Conservation (phyloP, 2,113 vertebrate species). For the Phalacrocorax carbo region DNA sequence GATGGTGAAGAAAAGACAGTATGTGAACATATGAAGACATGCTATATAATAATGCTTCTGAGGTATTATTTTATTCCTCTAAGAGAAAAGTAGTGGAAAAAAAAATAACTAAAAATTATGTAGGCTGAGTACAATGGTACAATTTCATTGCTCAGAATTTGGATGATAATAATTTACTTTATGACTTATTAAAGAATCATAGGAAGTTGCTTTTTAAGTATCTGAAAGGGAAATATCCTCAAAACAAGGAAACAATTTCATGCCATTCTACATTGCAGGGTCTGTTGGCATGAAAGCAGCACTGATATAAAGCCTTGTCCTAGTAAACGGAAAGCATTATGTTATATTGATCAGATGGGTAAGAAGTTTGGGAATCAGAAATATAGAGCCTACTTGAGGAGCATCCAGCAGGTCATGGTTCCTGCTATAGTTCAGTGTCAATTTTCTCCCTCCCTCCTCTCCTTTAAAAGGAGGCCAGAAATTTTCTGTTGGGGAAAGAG, state of each 20-base stretch:
- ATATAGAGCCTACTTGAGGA: neutral
- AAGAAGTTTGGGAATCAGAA: neutral
- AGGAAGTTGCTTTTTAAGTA: neutral
- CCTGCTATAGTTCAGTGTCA: accelerated
- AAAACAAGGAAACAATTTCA: neutral
- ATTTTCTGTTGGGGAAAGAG: neutral
- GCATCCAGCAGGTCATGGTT: neutral
- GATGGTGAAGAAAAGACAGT: neutral
- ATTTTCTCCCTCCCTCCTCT: neutral
- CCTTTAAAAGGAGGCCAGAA: neutral
- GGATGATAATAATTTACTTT: neutral
- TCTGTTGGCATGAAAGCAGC: neutral
- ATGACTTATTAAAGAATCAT: neutral
- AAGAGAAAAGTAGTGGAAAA: neutral
- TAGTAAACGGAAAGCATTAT: neutral
- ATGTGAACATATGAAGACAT: neutral
- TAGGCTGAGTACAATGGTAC: neutral
- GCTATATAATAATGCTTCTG: neutral
- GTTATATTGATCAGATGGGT: neutral
- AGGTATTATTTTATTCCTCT: neutral
- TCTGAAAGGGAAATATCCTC: neutral
- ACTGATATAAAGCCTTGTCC: neutral
- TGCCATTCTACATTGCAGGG: neutral
- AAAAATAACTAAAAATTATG: neutral
- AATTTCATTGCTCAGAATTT: neutral